These are phyloP conservation scores for Pogonomyrmex barbatus DNA, from an alignment of 1,140 invertebrate genomes.

Conservation along the genomic window DNA sequence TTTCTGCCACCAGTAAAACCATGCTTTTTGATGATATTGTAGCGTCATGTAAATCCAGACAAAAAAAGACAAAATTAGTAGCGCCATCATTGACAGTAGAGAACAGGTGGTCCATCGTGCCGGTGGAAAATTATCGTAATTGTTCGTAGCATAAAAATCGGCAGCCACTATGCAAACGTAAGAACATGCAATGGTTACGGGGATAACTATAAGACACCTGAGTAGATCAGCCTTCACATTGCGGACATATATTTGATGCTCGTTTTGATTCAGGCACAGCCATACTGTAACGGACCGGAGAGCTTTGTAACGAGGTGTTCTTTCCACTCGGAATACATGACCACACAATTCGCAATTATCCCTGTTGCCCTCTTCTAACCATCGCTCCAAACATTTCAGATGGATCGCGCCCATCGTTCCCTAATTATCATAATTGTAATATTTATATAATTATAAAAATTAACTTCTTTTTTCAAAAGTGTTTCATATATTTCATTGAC, in stretches of 20 bases:
- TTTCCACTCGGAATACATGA: conserved; percentile 74
- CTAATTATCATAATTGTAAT: conserved; percentile 65
- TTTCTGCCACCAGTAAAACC: conserved; percentile 87
- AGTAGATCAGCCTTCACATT: conserved; percentile 82
- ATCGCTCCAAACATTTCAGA: conserved; percentile 86
- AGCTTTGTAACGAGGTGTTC: conserved; percentile 77
- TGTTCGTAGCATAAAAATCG: conserved; percentile 85
- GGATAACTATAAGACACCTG: conserved; percentile 84
- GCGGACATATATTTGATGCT: conserved; percentile 76
- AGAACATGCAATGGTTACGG: conserved; percentile 84
- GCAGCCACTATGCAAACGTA: conserved; percentile 86
- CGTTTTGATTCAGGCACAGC: conserved; percentile 74
- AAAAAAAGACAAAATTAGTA: conserved; percentile 85
- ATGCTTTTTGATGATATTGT: conserved; percentile 85
- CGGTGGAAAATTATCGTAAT: conserved; percentile 84
- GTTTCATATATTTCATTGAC: not conserved
- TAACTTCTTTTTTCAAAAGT: not conserved
- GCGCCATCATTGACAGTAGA: conserved; percentile 83
- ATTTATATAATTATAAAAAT: not conserved
- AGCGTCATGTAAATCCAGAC: conserved; percentile 85
- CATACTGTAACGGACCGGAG: conserved; percentile 77
- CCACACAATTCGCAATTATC: conserved; percentile 84
- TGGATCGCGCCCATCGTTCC: conserved; percentile 87
- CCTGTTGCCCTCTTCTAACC: conserved; percentile 85
- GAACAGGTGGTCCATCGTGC: conserved; percentile 85